Percentiles rank a stretch among this genome's conserved stretches.
Conservation (phyloP, 2,888 invertebrate genomes). For the Drosophila ezoana region DNA sequence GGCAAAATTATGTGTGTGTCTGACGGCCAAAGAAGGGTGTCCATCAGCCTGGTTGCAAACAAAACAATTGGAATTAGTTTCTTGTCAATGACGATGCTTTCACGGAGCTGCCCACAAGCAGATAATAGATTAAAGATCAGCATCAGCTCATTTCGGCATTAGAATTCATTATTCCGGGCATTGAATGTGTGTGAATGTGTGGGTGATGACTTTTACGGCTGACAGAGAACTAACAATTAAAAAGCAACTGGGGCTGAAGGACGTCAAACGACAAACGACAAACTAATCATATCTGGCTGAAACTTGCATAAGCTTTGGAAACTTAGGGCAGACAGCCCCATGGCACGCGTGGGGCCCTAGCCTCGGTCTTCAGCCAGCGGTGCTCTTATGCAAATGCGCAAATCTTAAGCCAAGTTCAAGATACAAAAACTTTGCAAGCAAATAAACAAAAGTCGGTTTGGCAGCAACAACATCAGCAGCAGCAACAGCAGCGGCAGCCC, state of each 20-base stretch:
- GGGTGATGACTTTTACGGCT: constrained; percentile 4
- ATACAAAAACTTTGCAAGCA: constrained; percentile 66
- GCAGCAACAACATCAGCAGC: constrained; percentile 5
- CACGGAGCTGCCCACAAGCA: background rate
- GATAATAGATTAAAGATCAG: constrained; percentile 8
- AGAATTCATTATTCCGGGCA: background rate
- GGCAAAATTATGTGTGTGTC: constrained; percentile 26
- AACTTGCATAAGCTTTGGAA: constrained; percentile 48
- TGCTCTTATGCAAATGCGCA: constrained; percentile 57
- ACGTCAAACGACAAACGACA: constrained; percentile 37
- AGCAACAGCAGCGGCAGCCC: constrained; percentile 2
- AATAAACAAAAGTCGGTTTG: constrained; percentile 67
- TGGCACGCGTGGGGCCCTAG: background rate
- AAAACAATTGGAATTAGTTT: constrained; percentile 29
- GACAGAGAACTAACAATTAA: constrained; percentile 1
- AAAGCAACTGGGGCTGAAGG: background rate
- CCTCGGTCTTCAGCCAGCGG: constrained; percentile 10
- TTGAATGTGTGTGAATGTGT: no score
- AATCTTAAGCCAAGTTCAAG: constrained; percentile 64
- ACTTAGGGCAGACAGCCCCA: constrained; percentile 10
- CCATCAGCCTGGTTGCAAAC: background rate
- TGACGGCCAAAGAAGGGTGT: constrained; percentile 19
- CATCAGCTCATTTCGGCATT: no score
- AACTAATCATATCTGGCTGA: constrained; percentile 58
- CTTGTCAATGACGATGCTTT: background rate